A percentile compares a stretch with the other conserved stretches of the same genome.
phyloP scores from a whole-genome alignment of 2,797 vertebrate species.

The Halcyon badia region DNA sequence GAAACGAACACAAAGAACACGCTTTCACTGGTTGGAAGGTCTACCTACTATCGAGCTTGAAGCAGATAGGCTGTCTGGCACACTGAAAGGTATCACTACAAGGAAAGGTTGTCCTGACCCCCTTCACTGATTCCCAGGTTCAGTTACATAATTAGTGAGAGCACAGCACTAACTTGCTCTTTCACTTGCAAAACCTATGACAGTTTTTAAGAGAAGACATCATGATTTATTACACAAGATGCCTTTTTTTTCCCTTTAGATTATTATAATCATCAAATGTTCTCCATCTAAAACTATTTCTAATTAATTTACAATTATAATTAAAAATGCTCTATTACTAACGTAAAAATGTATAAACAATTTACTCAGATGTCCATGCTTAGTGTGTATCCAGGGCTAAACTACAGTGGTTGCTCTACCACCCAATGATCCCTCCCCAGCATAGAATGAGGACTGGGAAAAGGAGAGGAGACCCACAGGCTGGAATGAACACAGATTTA shows the following conservation, averaged over 20 bases:
- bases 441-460: too few relatives aligned
- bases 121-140: not conserved
- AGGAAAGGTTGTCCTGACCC: not conserved
- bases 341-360: not conserved
- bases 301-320: not conserved
- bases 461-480: too few relatives aligned
- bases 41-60: not conserved
- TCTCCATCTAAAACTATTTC: not conserved
- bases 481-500: too few relatives aligned
- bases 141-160: not conserved
- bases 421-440: too few relatives aligned
- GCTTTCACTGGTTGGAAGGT: too few relatives aligned
- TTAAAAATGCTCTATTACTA: not conserved
- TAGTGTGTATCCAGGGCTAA: too few relatives aligned
- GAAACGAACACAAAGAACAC: fast-evolving
- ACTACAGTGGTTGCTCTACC: too few relatives aligned
- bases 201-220: not conserved
- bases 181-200: not conserved
- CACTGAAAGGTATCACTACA: too few relatives aligned
- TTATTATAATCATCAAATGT: not conserved
- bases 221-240: not conserved
- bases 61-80: not conserved
- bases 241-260: not conserved
- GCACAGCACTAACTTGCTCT: not conserved
- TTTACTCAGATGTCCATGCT: not conserved